phyloP scores from a whole-genome alignment of 2,888 invertebrate genomes.

The Ectemnius continuus region DNA sequence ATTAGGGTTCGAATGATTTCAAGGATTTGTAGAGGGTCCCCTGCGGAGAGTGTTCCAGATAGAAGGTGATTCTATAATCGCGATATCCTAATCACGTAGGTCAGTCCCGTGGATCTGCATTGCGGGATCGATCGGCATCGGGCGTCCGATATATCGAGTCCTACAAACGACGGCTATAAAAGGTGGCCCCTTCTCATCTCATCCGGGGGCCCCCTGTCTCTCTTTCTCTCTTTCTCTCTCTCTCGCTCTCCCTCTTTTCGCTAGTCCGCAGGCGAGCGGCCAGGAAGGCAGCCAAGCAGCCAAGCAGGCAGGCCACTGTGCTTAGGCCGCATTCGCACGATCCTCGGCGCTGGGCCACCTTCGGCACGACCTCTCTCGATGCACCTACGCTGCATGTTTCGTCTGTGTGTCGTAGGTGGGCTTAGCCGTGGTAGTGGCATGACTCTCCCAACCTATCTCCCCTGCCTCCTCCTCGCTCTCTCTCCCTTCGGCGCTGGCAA shows the following conservation, averaged over 20 bases:
- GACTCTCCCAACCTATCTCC: conserved; percentile 1
- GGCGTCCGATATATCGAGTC: conserved; percentile 60
- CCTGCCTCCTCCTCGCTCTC: background rate
- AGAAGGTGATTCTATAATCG: background rate
- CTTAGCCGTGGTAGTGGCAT: conserved; percentile 36
- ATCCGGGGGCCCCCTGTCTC: conserved; percentile 22
- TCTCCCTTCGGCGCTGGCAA: too few species aligned
- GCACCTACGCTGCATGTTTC: conserved; percentile 63
- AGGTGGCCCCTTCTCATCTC: conserved; percentile 40
- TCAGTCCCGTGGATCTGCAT: conserved; percentile 24
- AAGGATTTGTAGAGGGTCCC: too few species aligned
- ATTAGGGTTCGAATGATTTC: too few species aligned
- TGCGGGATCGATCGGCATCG: conserved; percentile 51
- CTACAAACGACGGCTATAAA: conserved; percentile 62
- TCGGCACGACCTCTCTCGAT: conserved; percentile 73
- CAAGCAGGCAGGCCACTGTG: conserved; percentile 37
- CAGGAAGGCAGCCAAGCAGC: conserved; percentile 17
- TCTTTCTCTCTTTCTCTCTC: too few species aligned
- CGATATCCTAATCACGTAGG: background rate
- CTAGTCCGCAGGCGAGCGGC: conserved; percentile 28
- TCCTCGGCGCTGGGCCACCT: conserved; percentile 74
- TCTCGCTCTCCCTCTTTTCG: conserved; percentile 47
- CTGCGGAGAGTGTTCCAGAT: too few species aligned
- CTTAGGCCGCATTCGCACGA: conserved; percentile 73
- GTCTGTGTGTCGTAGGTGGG: conserved; percentile 60